Base-by-base conservation (phyloP, 2,888 invertebrate genomes). In the Temnothorax rugatulus region DNA sequence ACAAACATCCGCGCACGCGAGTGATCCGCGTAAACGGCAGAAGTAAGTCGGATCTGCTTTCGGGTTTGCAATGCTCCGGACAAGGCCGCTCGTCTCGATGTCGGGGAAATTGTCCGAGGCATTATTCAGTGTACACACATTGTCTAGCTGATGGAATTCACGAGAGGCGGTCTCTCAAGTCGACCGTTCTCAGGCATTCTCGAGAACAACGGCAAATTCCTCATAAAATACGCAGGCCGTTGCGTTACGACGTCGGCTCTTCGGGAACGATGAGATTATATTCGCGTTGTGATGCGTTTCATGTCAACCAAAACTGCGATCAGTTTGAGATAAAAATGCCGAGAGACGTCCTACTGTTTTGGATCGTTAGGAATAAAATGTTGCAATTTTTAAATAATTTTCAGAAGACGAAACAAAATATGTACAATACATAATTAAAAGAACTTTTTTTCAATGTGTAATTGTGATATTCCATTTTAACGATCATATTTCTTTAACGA, bases 101-200 rank as follows among this genome's bases (percentile, higher is more conserved):
- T 77, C n/a, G 64, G 63, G 47, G 75, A 84, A 89, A 89, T 86
- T 87, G 86, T 84, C 79, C 81, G 38, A 83, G 73, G 74, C 84
- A 89, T 89, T 89, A 89, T 89, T 89, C 87, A 84, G 83, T 69
- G 86, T 83, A 83, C 82, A 76, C 85, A 87, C 89, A 86, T 87
- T 88, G 85, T 75, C 75, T 63, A 41, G 52, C 21, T 77, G 85
- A 88, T 89, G 83, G 89, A 89, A 89, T 89, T 89, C 81, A 73
- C 86, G 76, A 87, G 84, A 63, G 81, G 81, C 63, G 38, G 82
- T 84, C 66, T 52, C 68, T 66, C 63, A 41, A 54, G 54, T 44
- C 52, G 41, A 63, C 34, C 13, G 44, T 29, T 68, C 29, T 77
- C 66, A 52, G 52, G 34, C 41, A 29, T 68, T 54, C 54, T 41